Percentiles rank a stretch among this genome's conserved stretches.
These are phyloP conservation scores for Malurus melanocephalus DNA, from an alignment of 2,113 vertebrate genomes.

Conservation along the genomic window DNA sequence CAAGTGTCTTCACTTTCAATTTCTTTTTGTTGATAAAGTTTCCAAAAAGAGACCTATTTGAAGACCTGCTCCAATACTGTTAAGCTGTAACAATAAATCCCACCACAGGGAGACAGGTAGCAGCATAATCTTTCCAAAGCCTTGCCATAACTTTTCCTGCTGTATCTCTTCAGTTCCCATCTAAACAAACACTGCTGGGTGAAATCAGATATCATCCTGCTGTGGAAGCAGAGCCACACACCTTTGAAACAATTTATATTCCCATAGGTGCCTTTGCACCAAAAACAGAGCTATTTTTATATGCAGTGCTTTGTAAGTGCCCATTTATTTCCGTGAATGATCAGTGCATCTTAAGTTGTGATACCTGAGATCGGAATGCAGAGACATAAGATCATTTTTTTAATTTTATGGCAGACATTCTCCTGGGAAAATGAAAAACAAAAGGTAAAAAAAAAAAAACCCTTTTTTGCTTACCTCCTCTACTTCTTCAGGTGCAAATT, in stretches of 20 bases:
- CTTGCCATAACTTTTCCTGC: neutral
- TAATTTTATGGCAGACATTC: neutral
- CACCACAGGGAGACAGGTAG: neutral
- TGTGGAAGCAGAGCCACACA: neutral
- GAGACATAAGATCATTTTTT: neutral
- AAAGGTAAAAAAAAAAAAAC: neutral
- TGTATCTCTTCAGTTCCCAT: neutral
- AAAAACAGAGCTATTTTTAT: neutral
- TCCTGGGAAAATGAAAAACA: fast-evolving
- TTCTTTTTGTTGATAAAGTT: neutral
- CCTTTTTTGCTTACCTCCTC: conserved; percentile 81
- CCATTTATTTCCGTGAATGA: neutral
- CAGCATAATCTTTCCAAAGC: neutral
- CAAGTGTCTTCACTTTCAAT: neutral
- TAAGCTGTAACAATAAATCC: neutral
- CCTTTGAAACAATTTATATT: neutral
- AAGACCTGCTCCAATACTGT: neutral
- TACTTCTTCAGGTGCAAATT: conserved; percentile 80
- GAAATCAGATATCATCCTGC: neutral
- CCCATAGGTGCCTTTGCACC: neutral
- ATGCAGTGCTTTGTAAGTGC: neutral
- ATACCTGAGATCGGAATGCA: neutral
- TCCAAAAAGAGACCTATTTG: neutral
- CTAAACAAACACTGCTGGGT: neutral
- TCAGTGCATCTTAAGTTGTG: neutral